Conservation (phyloP, 2,113 vertebrate species). For the Brevimyrus niger region DNA sequence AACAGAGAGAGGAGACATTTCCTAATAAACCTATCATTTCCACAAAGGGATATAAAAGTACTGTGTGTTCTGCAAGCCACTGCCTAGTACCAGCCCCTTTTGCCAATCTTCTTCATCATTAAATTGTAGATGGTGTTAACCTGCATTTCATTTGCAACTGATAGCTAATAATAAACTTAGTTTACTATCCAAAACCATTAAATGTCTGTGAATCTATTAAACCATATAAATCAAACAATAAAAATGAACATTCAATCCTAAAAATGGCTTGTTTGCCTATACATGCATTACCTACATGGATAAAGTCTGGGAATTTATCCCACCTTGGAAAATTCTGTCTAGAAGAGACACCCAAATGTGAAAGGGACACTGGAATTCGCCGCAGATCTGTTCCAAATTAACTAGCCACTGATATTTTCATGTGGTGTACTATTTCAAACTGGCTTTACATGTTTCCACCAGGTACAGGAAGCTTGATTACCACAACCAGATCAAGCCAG, state of each 20-base stretch:
- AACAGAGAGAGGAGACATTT: conserved; percentile 1
- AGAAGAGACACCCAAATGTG: neutral
- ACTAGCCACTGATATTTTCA: neutral
- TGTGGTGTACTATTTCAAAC: neutral
- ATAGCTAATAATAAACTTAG: neutral
- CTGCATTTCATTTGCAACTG: neutral
- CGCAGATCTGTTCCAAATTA: neutral
- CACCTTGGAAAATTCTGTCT: neutral
- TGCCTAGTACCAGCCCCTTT: neutral
- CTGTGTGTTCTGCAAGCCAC: neutral
- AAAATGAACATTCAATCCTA: neutral
- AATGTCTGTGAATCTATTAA: neutral
- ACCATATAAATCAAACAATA: neutral
- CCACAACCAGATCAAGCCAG: conserved; percentile 11
- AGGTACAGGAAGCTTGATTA: neutral
- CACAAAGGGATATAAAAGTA: conserved; percentile 6
- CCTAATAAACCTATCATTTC: conserved; percentile 7
- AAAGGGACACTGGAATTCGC: neutral
- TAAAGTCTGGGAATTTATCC: neutral
- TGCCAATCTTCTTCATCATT: conserved; percentile 6
- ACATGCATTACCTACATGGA: neutral
- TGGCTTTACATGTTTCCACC: neutral
- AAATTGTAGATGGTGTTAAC: conserved; percentile 6
- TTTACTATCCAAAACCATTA: neutral
- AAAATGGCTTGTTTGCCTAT: neutral